Base-by-base conservation (phyloP, 2,797 vertebrate genomes). In the Morus bassanus region DNA sequence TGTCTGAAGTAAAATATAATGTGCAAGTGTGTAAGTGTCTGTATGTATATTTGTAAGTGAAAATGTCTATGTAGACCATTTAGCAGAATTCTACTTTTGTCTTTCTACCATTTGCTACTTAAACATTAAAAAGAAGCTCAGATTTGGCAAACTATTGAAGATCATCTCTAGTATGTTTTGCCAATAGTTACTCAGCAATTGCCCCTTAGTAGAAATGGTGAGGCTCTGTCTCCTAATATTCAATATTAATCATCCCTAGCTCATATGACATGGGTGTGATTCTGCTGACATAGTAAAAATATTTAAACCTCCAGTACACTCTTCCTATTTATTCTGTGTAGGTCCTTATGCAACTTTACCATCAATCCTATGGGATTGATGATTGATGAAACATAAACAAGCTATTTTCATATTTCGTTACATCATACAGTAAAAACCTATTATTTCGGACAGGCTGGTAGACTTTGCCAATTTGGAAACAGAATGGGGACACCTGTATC, bases 121-220 rank as follows among this genome's bases (percentile, higher is more conserved):
- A 60, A 67, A 63, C 5, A 59, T 28, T 50, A 53, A 80, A 81
- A 69, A 76, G 33, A 9, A 69, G 7, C 13, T 85, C 63, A 80
- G 41, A 74, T 85, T 67, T 50, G n/a, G n/a, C 12, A 77, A 93
- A 77, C 25, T 57, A 12, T 5, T 87, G 22, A 85, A 43, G 22
- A 69, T 41, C 5, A 78, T 43, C 23, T 53, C 37, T 45, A 73
- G 6, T 16, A 63, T 37, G 16, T 67, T 88, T 74, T 35, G 5
- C 18, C 28, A 53, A 59, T 0, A 92, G 50, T 54, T 85, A 50
- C 19, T 67, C 27, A 31, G 31, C n/a, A 84, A 57, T 8, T 73
- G 33, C 9, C n/a, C 24, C 39, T 41, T 12, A 45, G 10, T 3
- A 81, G 43, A 81, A 73, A 60, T 0, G 0, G 33, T 30, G 87